Conservation (phyloP, 2,888 invertebrate genomes). For the Lithophane ornitopus region DNA sequence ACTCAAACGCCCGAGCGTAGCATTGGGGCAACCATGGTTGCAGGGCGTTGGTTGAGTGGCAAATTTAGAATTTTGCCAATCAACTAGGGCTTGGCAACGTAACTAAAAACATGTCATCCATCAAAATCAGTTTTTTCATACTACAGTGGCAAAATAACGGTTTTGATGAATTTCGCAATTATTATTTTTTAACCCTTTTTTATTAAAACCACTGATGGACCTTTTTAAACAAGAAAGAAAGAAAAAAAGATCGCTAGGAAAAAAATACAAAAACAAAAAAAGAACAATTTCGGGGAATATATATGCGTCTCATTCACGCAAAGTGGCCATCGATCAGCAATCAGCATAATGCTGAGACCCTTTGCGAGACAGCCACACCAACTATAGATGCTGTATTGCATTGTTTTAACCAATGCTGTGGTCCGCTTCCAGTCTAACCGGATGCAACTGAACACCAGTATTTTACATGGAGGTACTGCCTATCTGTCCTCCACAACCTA, state of each 20-base stretch:
- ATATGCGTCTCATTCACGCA: not conserved
- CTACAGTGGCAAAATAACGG: not conserved
- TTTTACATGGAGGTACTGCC: not conserved
- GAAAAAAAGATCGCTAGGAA: no score
- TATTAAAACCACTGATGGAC: no score
- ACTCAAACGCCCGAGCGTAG: no score
- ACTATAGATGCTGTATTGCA: not conserved
- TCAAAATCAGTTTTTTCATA: conserved; percentile 1
- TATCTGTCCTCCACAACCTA: not conserved
- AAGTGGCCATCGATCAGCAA: not conserved
- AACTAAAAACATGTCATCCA: not conserved
- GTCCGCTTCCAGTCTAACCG: not conserved
- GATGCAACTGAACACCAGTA: not conserved
- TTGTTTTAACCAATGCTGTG: not conserved
- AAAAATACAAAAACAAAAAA: not conserved
- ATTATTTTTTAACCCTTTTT: not conserved
- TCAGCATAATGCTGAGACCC: not conserved
- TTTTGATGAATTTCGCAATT: not conserved
- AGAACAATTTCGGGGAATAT: not conserved
- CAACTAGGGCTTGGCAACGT: not conserved
- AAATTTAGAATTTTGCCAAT: not conserved
- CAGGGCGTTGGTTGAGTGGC: no score
- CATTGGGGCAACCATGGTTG: no score
- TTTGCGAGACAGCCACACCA: not conserved
- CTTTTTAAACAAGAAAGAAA: not conserved